Percentiles rank a stretch among this genome's conserved stretches.
Conservation (phyloP, 2,113 vertebrate genomes). For the Thinocorus orbignyianus region DNA sequence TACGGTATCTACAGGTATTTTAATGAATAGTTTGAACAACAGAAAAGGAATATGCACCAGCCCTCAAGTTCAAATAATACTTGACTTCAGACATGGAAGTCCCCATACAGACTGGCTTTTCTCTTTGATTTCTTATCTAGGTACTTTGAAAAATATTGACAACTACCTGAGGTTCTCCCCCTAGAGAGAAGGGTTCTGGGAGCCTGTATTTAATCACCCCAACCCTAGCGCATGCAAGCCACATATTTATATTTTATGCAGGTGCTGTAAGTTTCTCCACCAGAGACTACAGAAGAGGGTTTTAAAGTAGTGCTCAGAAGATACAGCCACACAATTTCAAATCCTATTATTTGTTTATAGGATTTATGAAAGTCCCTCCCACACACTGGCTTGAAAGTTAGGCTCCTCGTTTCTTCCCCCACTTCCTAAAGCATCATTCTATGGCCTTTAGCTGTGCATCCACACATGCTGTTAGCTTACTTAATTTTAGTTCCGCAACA, state of each 20-base stretch:
- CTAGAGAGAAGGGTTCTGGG: neutral
- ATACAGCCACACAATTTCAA: neutral
- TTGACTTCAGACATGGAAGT: neutral
- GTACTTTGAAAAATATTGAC: neutral
- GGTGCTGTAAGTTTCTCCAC: neutral
- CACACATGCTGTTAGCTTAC: neutral
- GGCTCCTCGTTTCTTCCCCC: neutral
- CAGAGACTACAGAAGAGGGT: neutral
- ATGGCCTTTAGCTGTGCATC: neutral
- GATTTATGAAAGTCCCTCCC: neutral
- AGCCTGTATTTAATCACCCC: neutral
- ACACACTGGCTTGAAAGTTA: neutral
- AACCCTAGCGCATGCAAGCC: neutral
- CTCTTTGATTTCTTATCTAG: neutral
- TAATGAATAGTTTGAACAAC: neutral
- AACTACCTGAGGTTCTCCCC: neutral
- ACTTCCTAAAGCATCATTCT: neutral
- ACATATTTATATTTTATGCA: neutral
- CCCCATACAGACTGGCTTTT: neutral
- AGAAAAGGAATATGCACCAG: neutral
- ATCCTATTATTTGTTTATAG: neutral
- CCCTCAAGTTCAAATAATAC: neutral
- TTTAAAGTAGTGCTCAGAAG: neutral
- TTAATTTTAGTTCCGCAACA: neutral
- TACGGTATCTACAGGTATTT: neutral